Base-by-base conservation (phyloP, 2,797 vertebrate species). In the Scolopax rusticola region DNA sequence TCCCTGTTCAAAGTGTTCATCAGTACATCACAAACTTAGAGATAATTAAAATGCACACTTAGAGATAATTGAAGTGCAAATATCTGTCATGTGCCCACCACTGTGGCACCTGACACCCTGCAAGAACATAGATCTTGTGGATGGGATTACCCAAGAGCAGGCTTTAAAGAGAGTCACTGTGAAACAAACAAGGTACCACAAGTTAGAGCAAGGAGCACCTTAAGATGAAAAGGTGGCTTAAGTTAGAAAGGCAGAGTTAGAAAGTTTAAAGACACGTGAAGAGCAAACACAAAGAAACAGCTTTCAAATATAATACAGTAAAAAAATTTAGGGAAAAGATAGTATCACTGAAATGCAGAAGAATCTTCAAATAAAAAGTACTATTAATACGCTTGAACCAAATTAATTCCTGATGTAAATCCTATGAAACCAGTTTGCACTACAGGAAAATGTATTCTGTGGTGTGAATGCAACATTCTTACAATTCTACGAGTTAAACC, bases 181-280 rank as follows among this genome's bases (percentile, higher is more conserved):
- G 41, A 73, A 92, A 90, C 30, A 73, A 80, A 53, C 23, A 48
- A 74, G 80, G 28, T 73, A 20, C 70, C 56, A 60, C 11, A 56
- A 38, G 9, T 18, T 3, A 32, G 12, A 56, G 65, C 51, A 73
- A 67, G 57, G 38, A 54, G n/a, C 18, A 59, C 43, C 57, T 50
- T 38, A 12, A 64, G 43, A 65, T 18, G 12, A 68, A 76, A 51
- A 38, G 9, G 24, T 28, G 12, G 41, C 63, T 92, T 30, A 61
- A 50, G 40, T 88, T 53, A 47, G 69, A 95, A 95, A 80, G 36
- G 33, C 40, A 63, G 30, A 94, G 82, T 38, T 56, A 75, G 63
- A 64, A 38, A 27, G 41, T 61, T 87, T 92, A 61, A 86, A 73
- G 89, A 45, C 60, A 86, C 1, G 7, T 7, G 23, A 71, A 76